A percentile compares a stretch with the other conserved stretches of the same genome.
These are phyloP conservation scores for Pangasius larnaudii DNA, from an alignment of 2,797 vertebrate genomes.

Conservation along the genomic window DNA sequence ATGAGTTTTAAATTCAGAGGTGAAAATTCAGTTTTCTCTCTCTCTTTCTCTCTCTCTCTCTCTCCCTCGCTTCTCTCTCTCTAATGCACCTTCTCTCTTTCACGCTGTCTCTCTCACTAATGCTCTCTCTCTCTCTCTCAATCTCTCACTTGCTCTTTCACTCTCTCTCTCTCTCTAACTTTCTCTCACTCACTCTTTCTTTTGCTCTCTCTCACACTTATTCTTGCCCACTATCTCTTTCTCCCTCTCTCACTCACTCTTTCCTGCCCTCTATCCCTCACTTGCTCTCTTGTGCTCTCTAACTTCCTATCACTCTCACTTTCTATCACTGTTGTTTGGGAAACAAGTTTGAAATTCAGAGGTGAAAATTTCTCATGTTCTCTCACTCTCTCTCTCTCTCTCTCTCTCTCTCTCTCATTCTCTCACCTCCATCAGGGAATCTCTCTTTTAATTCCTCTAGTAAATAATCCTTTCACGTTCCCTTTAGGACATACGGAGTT, in stretches of 20 bases:
- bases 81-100: no score
- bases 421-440: not conserved
- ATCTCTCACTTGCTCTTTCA: not conserved
- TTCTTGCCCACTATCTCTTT: not conserved
- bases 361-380: not conserved
- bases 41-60: not conserved
- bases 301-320: not conserved
- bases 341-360: not conserved
- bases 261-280: not conserved
- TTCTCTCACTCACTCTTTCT: not conserved
- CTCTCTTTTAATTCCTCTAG: slow-evolving; percentile 3
- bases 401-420: not conserved
- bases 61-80: not conserved
- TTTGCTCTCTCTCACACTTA: not conserved
- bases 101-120: no score
- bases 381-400: slow-evolving; percentile 17
- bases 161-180: not conserved
- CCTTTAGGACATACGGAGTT: slow-evolving; percentile 12
- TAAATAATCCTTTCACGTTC: slow-evolving; percentile 5
- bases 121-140: not conserved
- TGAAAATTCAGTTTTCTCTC: not conserved
- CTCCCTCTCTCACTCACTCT: not conserved
- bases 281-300: no score
- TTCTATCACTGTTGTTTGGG: no score
- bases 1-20: not conserved